Base-by-base conservation (phyloP, 2,113 vertebrate species). In the Melanerpes formicivorus region DNA sequence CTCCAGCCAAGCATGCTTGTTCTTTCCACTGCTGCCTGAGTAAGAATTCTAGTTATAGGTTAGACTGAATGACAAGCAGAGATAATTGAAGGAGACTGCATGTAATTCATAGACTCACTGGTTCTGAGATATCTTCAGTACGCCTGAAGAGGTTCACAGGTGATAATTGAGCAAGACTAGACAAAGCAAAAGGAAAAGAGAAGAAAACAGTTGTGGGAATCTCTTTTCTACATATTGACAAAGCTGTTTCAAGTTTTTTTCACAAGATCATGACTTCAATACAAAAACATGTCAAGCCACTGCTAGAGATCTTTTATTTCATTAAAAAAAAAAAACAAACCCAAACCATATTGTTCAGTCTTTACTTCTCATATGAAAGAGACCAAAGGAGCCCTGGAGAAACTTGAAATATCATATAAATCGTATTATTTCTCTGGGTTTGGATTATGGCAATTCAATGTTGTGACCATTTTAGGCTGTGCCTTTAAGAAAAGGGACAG, bases 41-140 rank as follows among this genome's bases (percentile, higher is more conserved):
- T 23, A 93, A 59, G 19, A 82, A 93, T 46, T 50, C 23, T 40
- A 87, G 67, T 40, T 82, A 63, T 2, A 70, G 9, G 9, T 59
- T 90, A 90, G 90, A 26, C 46, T 82, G 46, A 90, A 82, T 73
- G 55, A 78, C 72, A 92, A 59, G n/a, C 16, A 70, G 72, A 91
- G 52, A 64, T 71, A 91, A 82, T 5, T 52, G 32, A 60, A 80
- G 27, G 60, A 87, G 46, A 66, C 34, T 56, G 59, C n/a, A 73
- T 14, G 23, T 14, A 83, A 95, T 63, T 87, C 84, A 70, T 2
- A 63, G 27, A 63, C 18, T 40, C 18, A 17, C 18, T 56, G 34
- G n/a, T 52, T 63, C 26, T 10, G 34, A 64, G 40, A 19, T 46
- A 87, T 26, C 42, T 79, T 73, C 75, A 66, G 19, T 29, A 87